phyloP scores from a whole-genome alignment of 2,888 invertebrate species.

The Pollenia labialis region DNA sequence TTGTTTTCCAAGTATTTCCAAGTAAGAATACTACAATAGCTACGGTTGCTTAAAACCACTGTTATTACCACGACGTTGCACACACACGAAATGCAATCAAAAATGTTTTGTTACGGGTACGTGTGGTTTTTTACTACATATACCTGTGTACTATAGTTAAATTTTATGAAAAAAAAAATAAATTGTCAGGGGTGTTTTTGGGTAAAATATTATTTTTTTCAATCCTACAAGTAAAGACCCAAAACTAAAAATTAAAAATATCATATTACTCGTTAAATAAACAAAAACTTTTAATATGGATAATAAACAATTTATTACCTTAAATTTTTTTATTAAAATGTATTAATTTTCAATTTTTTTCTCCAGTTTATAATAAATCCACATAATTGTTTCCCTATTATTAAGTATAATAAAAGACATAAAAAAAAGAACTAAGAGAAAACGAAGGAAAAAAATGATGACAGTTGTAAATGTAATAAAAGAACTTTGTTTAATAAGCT shows the following conservation, averaged over 20 bases:
- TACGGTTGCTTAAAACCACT: neutral
- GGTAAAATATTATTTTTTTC: slow-evolving; percentile 28
- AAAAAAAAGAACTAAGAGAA: slow-evolving; percentile 16
- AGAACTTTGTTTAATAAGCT: slow-evolving; percentile 37
- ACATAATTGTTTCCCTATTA: slow-evolving; percentile 60
- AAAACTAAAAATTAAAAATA: slow-evolving; percentile 13
- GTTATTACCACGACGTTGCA: neutral
- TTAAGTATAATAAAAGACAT: slow-evolving; percentile 40
- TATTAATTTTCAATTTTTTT: slow-evolving; percentile 10
- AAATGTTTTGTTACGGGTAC: slow-evolving; percentile 5
- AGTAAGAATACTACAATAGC: neutral
- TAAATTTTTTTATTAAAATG: slow-evolving; percentile 17
- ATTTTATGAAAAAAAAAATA: slow-evolving; percentile 20
- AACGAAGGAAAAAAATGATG: slow-evolving; percentile 19
- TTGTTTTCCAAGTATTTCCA: slow-evolving; percentile 40
- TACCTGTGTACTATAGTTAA: slow-evolving; percentile 24
- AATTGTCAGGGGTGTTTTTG: slow-evolving; percentile 53
- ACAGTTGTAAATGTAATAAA: slow-evolving; percentile 11
- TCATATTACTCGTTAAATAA: neutral
- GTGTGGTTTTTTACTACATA: slow-evolving; percentile 30
- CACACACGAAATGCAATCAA: neutral
- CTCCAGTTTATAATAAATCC: slow-evolving; percentile 45
- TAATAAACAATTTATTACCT: slow-evolving; percentile 13
- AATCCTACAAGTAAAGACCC: slow-evolving; percentile 24
- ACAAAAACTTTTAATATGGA: neutral